Evolutionary conservation across 2,888 invertebrate species (phyloP).

Genomic region (Tridacna crocea): DNA sequence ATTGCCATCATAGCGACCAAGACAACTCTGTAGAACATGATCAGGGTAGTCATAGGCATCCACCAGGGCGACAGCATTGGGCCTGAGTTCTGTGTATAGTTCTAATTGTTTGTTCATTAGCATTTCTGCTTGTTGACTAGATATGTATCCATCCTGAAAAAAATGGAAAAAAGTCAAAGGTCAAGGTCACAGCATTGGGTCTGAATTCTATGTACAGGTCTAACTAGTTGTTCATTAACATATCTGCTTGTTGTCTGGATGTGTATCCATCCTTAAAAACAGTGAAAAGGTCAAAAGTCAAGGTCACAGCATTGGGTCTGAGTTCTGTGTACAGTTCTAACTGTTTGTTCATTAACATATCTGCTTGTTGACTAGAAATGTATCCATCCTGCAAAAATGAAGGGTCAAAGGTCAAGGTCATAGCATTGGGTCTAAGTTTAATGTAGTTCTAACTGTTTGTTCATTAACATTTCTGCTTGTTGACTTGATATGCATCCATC

Average conservation of each 20-base stretch:
- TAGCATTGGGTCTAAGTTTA: slow-evolving; percentile 92
- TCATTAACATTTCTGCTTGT: slow-evolving; percentile 87
- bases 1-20: slow-evolving; percentile 84
- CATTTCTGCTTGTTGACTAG: slow-evolving; percentile 82
- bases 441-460: slow-evolving; percentile 90
- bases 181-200: slow-evolving; percentile 88
- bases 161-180: neutral
- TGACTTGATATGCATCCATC: slow-evolving; percentile 87
- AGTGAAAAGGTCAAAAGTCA: no score
- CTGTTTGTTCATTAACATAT: slow-evolving; percentile 88
- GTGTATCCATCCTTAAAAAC: slow-evolving; percentile 88
- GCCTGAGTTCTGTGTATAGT: slow-evolving; percentile 89
- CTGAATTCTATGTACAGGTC: slow-evolving; percentile 89
- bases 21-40: slow-evolving; percentile 82
- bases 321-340: slow-evolving; percentile 89
- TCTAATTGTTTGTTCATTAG: slow-evolving; percentile 90
- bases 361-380: slow-evolving; percentile 83
- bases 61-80: slow-evolving; percentile 95
- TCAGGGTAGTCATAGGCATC: slow-evolving; percentile 92
- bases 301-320: slow-evolving; percentile 93
- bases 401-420: no score
- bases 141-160: slow-evolving; percentile 88
- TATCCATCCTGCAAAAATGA: slow-evolving; percentile 88
- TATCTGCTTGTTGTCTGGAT: slow-evolving; percentile 82
- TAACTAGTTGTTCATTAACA: slow-evolving; percentile 89